Percentiles rank a stretch among this genome's conserved stretches.
Conservation (phyloP, 2,113 vertebrate species). For the Laticauda laticaudata region DNA sequence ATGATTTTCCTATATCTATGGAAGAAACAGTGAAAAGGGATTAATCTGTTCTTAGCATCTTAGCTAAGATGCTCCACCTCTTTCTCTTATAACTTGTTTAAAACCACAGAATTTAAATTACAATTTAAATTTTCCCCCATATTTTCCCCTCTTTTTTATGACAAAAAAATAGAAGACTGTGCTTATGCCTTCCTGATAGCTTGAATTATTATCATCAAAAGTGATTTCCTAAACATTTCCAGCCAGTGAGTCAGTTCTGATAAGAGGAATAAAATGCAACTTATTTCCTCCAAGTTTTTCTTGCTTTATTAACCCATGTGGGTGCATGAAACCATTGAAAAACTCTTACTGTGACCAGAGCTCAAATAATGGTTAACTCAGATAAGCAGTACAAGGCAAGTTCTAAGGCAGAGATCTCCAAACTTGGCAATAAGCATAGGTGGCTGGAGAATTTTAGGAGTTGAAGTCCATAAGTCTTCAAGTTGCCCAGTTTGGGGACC, state of each 20-base stretch:
- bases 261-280: background rate
- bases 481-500: too few species aligned
- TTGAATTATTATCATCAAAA: background rate
- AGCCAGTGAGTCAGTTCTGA: constrained; percentile 6
- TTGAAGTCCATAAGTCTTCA: too few species aligned
- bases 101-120: background rate
- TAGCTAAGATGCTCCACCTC: background rate
- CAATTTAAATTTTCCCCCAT: background rate
- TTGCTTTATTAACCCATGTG: background rate
- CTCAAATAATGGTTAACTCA: background rate
- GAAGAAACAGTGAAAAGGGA: background rate
- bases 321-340: background rate
- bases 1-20: background rate
- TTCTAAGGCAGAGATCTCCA: too few species aligned
- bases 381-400: background rate
- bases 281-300: background rate
- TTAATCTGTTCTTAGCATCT: background rate
- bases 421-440: too few species aligned
- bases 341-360: background rate
- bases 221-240: constrained; percentile 12
- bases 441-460: too few species aligned
- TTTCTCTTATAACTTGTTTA: background rate
- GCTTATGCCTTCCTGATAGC: background rate
- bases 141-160: background rate
- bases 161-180: background rate